A percentile compares a stretch with the other conserved stretches of the same genome.
These are phyloP conservation scores for Triplophysa siluroides DNA, from an alignment of 2,113 vertebrate genomes.

Conservation along the genomic window DNA sequence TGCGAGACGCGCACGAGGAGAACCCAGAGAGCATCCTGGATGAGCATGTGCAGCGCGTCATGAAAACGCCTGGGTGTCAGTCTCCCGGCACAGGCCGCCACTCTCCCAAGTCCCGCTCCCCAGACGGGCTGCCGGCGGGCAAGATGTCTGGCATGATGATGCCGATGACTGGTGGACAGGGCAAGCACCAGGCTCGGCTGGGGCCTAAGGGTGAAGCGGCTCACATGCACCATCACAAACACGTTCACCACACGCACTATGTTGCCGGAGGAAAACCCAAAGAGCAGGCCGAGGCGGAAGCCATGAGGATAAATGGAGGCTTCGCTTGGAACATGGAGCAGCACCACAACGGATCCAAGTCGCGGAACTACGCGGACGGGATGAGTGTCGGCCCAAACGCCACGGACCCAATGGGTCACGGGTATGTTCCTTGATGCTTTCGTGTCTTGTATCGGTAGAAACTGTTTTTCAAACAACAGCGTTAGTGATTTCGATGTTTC, in stretches of 20 bases:
- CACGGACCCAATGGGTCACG: constrained; percentile 73
- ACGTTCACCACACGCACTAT: constrained; percentile 84
- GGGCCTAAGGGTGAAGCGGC: constrained; percentile 77
- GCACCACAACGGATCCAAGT: constrained; percentile 80
- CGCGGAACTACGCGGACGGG: constrained; percentile 77
- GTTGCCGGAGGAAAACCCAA: constrained; percentile 73
- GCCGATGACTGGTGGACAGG: constrained; percentile 67
- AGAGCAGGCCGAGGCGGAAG: constrained; percentile 80
- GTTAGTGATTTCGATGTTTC: background rate
- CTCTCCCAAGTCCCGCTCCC: constrained; percentile 86
- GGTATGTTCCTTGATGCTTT: constrained; percentile 66
- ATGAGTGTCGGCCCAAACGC: constrained; percentile 62
- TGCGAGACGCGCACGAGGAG: constrained; percentile 89
- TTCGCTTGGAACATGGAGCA: constrained; percentile 79
- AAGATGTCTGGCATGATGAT: constrained; percentile 71
- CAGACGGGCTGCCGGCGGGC: constrained; percentile 73
- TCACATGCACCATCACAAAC: constrained; percentile 84
- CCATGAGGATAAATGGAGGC: constrained; percentile 72
- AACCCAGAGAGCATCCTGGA: constrained; percentile 96
- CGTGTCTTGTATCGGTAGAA: background rate
- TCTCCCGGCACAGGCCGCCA: constrained; percentile 87
- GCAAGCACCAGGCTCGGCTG: constrained; percentile 79
- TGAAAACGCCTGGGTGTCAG: constrained; percentile 93
- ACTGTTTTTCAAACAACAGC: background rate
- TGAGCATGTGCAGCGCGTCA: constrained; percentile 93